Evolutionary conservation across 2,888 invertebrate species (phyloP).

Genomic region (Eulithis prunata): DNA sequence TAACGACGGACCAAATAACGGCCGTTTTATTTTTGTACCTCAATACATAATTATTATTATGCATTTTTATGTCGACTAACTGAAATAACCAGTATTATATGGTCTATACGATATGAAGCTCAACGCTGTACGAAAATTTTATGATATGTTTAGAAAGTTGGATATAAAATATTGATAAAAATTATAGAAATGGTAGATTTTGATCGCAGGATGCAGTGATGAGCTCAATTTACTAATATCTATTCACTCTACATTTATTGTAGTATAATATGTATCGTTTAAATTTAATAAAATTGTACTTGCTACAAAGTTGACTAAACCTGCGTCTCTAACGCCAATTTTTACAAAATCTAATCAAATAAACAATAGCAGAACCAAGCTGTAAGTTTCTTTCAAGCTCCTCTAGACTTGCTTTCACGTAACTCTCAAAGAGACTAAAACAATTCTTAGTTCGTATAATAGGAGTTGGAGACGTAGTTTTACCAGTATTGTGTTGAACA

Average conservation of each 20-base stretch:
- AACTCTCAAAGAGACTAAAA: not conserved
- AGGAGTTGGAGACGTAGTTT: conserved; percentile 3
- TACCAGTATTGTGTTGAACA: conserved; percentile 63
- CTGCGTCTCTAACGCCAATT: conserved; percentile 7
- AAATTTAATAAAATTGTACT: conserved; percentile 33
- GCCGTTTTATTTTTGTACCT: conserved; percentile 59
- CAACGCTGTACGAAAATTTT: conserved; percentile 32
- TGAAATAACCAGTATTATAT: conserved; percentile 66
- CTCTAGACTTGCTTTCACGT: not conserved
- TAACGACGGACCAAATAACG: not conserved
- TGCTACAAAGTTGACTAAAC: conserved; percentile 26
- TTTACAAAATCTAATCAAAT: not conserved
- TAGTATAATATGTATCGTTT: conserved; percentile 33
- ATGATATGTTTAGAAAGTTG: conserved; percentile 18
- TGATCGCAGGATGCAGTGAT: conserved; percentile 40
- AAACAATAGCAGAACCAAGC: no score
- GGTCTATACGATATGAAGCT: conserved; percentile 34
- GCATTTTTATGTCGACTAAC: conserved; percentile 54
- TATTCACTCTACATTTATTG: conserved; percentile 35
- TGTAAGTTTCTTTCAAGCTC: no score
- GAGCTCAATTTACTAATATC: conserved; percentile 34
- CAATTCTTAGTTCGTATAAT: no score
- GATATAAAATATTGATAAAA: conserved; percentile 41
- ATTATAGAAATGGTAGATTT: conserved; percentile 41
- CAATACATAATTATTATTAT: conserved; percentile 32